These are phyloP conservation scores for Mastigias papua DNA, from an alignment of 30 jellyfish, hydroid and myxozoan genomes.

Conservation along the genomic window DNA sequence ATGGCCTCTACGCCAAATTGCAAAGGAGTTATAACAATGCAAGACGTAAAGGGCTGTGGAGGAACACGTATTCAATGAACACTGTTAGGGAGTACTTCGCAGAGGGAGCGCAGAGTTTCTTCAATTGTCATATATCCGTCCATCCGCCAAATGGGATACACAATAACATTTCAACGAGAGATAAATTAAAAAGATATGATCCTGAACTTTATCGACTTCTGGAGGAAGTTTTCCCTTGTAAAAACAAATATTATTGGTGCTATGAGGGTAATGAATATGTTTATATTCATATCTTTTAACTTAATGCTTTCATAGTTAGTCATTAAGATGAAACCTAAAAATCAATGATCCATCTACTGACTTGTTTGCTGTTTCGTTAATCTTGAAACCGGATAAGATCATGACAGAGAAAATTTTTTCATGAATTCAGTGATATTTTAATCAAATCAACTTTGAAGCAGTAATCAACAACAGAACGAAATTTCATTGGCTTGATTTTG, in stretches of 20 bases:
- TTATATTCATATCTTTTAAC: not conserved
- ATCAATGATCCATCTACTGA: no score
- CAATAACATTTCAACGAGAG: conserved; percentile 48
- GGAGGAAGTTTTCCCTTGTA: conserved; percentile 75
- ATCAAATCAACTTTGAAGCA: no score
- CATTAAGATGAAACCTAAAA: no score
- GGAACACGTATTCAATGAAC: conserved; percentile 69
- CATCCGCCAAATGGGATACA: conserved; percentile 76
- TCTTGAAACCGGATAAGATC: no score
- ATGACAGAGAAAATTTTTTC: no score
- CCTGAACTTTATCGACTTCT: conserved; percentile 60
- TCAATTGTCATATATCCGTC: conserved; percentile 60
- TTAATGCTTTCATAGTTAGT: no score
- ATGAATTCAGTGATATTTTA: no score
- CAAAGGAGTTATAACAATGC: conserved; percentile 61
- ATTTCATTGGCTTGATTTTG: no score
- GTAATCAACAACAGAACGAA: no score
- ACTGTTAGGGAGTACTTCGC: conserved; percentile 79
- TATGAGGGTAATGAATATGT: conserved; percentile 12
- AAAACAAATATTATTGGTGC: conserved; percentile 63
- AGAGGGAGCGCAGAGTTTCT: conserved; percentile 81
- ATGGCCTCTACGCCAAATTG: conserved; percentile 43
- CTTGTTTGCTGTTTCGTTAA: no score
- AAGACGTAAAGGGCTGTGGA: conserved; percentile 58
- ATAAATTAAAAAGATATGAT: conserved; percentile 50